A percentile compares a stretch with the other conserved stretches of the same genome.
phyloP scores from a whole-genome alignment of 2,797 vertebrate species.

The Ammospiza maritima region DNA sequence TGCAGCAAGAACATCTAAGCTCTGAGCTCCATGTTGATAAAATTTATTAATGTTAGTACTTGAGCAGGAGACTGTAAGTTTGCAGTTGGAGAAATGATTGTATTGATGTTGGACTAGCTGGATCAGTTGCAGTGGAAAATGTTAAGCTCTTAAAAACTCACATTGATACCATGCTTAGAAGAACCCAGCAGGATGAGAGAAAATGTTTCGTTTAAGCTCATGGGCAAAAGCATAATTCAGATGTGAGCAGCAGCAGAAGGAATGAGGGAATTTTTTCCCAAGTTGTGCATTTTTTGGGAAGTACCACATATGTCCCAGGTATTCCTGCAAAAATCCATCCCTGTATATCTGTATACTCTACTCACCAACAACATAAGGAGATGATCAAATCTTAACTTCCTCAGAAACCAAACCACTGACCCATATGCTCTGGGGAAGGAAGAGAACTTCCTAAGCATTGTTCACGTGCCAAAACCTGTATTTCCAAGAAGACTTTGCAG shows the following conservation, averaged over 20 bases:
- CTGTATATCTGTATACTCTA: neutral
- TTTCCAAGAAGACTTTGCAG: neutral
- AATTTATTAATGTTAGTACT: neutral
- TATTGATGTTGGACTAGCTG: neutral
- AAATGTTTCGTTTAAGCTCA: neutral
- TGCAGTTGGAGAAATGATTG: neutral
- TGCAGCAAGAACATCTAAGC: neutral
- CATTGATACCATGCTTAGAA: neutral
- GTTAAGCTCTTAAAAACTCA: neutral
- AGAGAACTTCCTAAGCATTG: neutral
- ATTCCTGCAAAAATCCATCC: neutral
- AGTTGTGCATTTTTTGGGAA: neutral
- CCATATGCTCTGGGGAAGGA: neutral
- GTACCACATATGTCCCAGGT: neutral
- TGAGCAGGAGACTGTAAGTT: neutral
- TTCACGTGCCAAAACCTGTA: accelerated
- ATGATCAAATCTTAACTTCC: neutral
- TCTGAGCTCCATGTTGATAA: neutral
- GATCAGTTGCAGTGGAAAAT: neutral
- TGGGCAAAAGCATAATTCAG: neutral
- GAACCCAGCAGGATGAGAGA: neutral
- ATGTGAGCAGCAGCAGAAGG: neutral
- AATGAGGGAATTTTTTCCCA: neutral
- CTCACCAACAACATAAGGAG: neutral
- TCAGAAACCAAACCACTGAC: neutral